Percentiles rank a stretch among this genome's conserved stretches.
These are phyloP conservation scores for Myotis brandtii DNA, from an alignment of 2,113 vertebrate species.

Conservation along the genomic window DNA sequence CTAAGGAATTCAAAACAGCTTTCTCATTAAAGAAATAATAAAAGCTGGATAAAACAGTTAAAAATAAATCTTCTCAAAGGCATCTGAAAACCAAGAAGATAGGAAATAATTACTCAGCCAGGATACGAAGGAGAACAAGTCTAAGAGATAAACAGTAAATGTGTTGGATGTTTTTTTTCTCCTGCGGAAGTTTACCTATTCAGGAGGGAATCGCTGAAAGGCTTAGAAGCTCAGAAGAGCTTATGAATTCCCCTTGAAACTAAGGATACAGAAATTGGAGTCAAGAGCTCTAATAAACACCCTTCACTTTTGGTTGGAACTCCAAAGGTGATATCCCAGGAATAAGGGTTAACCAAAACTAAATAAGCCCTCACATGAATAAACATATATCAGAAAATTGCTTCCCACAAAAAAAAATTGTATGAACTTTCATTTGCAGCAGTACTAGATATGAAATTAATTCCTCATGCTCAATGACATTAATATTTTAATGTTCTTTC, in stretches of 20 bases:
- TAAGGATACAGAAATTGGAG: background rate
- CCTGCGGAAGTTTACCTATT: background rate
- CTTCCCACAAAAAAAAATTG: constrained; percentile 2
- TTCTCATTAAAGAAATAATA: background rate
- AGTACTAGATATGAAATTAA: background rate
- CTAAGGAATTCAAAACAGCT: background rate
- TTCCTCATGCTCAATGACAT: background rate
- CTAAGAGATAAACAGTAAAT: background rate
- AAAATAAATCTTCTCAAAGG: background rate
- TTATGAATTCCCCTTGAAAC: background rate
- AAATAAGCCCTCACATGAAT: background rate
- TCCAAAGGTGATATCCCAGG: background rate
- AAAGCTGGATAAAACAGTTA: background rate
- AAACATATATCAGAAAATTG: background rate
- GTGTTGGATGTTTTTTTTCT: background rate
- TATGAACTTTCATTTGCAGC: background rate
- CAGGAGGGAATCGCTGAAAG: background rate
- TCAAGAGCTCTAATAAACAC: background rate
- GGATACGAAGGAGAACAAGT: background rate
- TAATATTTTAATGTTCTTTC: background rate
- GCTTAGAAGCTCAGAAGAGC: background rate
- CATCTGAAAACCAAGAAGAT: background rate
- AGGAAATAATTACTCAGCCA: background rate
- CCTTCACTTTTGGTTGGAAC: background rate
- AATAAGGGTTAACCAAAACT: background rate